Percentiles rank a stretch among this genome's conserved stretches.
These are phyloP conservation scores for Leptinotarsa juncta DNA, from an alignment of 2,888 invertebrate species.

Conservation along the genomic window DNA sequence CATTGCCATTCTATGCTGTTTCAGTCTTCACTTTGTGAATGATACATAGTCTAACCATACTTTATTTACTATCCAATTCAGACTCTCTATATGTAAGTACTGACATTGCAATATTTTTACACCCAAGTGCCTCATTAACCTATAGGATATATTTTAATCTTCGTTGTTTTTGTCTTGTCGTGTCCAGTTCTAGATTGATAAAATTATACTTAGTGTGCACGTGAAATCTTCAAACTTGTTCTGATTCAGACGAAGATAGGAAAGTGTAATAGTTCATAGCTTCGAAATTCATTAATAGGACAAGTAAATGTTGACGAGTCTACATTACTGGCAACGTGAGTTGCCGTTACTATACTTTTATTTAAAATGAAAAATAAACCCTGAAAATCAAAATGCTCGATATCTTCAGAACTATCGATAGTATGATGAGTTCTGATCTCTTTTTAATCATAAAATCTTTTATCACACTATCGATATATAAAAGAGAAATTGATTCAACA, in stretches of 20 bases:
- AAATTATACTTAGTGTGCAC: conserved; percentile 4
- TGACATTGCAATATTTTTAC: conserved; percentile 55
- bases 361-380: no score
- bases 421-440: no score
- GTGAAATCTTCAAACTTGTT: neutral
- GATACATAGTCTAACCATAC: neutral
- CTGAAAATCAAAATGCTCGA: no score
- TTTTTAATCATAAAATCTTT: no score
- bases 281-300: no score
- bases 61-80: conserved; percentile 4
- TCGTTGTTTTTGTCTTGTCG: conserved; percentile 34
- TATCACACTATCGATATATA: no score
- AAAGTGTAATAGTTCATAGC: neutral
- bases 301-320: no score
- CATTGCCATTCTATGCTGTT: neutral
- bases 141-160: conserved; percentile 38
- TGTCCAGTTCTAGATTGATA: conserved; percentile 39
- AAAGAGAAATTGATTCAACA: no score
- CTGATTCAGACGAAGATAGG: neutral
- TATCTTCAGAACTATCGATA: no score
- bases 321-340: no score
- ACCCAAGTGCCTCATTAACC: conserved; percentile 55
- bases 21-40: neutral
- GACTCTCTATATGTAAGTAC: conserved; percentile 43
- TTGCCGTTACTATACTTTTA: no score